Percentiles rank a stretch among this genome's conserved stretches.
phyloP scores from a whole-genome alignment of 2,113 vertebrate genomes.

The Paradisaea rubra region DNA sequence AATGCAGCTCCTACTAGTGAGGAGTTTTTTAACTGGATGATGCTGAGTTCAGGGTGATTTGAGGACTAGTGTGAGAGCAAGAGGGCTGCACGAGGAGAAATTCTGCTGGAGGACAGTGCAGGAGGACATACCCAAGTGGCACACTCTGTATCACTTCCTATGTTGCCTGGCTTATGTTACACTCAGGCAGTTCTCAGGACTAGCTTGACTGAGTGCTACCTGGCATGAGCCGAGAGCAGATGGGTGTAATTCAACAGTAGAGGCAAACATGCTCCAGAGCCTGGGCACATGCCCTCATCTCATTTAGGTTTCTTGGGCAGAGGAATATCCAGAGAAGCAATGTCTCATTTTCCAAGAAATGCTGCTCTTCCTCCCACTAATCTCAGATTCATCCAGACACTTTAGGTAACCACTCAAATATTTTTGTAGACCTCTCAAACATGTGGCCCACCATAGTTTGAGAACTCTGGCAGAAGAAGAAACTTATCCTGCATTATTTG shows the following conservation, averaged over 20 bases:
- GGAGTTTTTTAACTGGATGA: not conserved
- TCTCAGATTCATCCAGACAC: not conserved
- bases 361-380: not conserved
- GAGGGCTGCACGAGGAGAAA: not conserved
- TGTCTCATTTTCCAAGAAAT: not conserved
- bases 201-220: not conserved
- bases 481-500: not conserved
- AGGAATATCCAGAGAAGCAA: not conserved
- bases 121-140: not conserved
- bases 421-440: not conserved
- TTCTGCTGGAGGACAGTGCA: not conserved
- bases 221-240: not conserved
- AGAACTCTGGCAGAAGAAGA: not conserved
- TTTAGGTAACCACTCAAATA: not conserved
- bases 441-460: not conserved
- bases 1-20: not conserved
- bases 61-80: not conserved
- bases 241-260: not conserved
- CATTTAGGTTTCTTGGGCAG: not conserved
- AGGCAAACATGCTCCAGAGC: not conserved
- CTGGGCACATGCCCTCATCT: not conserved
- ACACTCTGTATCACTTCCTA: not conserved
- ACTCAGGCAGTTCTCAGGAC: not conserved
- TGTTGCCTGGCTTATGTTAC: accelerated
- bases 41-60: not conserved